phyloP scores from a whole-genome alignment of 2,888 invertebrate species.

The Embidobia sp. region DNA sequence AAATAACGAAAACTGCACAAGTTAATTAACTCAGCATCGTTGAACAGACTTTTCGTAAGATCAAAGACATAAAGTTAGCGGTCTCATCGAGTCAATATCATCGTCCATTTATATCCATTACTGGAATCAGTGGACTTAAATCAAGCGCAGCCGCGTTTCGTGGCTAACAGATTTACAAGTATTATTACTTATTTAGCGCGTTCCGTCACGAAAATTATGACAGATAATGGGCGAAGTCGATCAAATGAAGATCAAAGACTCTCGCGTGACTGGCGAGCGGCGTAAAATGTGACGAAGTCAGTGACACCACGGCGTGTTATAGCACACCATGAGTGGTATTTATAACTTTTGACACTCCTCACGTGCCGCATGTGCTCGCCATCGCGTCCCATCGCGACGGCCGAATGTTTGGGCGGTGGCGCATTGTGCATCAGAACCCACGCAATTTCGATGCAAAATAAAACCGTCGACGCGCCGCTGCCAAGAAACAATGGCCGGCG shows the following conservation, averaged over 20 bases:
- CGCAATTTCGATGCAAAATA: constrained; percentile 24
- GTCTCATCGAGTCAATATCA: constrained; percentile 15
- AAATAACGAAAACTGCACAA: no score
- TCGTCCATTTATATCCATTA: constrained; percentile 43
- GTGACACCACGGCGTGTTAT: constrained; percentile 36
- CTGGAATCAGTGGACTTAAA: constrained; percentile 24
- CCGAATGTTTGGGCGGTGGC: constrained; percentile 13
- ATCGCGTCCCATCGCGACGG: constrained; percentile 15
- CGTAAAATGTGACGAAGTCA: constrained; percentile 50
- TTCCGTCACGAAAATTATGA: constrained; percentile 41
- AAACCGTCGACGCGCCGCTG: constrained; percentile 24
- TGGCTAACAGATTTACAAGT: constrained; percentile 38
- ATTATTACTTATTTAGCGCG: constrained; percentile 26
- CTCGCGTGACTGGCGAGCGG: constrained; percentile 26
- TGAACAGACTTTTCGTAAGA: no score
- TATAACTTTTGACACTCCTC: constrained; percentile 62
- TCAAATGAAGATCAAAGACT: constrained; percentile 53
- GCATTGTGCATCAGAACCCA: constrained; percentile 35
- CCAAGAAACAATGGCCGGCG: constrained; percentile 27
- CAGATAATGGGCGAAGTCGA: constrained; percentile 43
- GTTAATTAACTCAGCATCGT: no score
- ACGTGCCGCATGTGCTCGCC: constrained; percentile 32
- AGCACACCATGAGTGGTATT: constrained; percentile 46
- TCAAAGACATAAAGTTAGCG: no score
- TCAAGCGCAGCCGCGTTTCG: neutral